Base-by-base conservation (phyloP, 2,888 invertebrate genomes). In the Cheilosia scutellata region DNA sequence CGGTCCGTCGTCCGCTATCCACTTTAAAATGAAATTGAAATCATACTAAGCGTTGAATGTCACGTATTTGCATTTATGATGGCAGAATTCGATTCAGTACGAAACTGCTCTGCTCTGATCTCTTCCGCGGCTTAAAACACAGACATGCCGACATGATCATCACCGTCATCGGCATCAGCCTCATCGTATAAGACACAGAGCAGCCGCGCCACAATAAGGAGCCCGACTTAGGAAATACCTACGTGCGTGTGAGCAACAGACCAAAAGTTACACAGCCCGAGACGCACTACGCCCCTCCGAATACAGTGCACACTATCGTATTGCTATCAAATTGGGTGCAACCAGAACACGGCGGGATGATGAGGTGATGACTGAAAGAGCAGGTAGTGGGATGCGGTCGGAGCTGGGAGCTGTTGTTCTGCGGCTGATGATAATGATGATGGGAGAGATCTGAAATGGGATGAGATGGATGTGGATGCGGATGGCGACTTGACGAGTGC, bases 21-120 rank as follows among this genome's bases (percentile, higher is more conserved):
- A 68, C 51, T 68, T 82, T 78, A 76, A 86, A 86, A 86, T 57
- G 76, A 82, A 86, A 86, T 86, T 86, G 86, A 86, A 86, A 86
- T 86, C 86, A 76, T 57, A 82, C 86, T 68, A 76, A 86, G 86
- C 86, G 76, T 68, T 86, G 86, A 86, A 86, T 86, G 86, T 86
- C 86, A 86, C 86, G 86, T 86, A 86, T 86, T 86, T 86, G 86
- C 86, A 86, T 86, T 86, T 86, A 86, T 86, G 86, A 86, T 86
- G 86, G 80, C 86, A 86, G 72, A 76, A 86, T 86, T 86, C 86
- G 86, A 86, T 86, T 86, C 86, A 82, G 86, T 63, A 86, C 86
- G 62, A 84, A 80, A 68, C 75, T 62, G 80, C 76, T 71, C 76
- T 71, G 86, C 86, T 86, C 80, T 86, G 86, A 86, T 86, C 80